Evolutionary conservation across 2,797 vertebrate genomes (phyloP), one percentile per base, ranked within the genome.

Genomic region (Diglossa cyanea): DNA sequence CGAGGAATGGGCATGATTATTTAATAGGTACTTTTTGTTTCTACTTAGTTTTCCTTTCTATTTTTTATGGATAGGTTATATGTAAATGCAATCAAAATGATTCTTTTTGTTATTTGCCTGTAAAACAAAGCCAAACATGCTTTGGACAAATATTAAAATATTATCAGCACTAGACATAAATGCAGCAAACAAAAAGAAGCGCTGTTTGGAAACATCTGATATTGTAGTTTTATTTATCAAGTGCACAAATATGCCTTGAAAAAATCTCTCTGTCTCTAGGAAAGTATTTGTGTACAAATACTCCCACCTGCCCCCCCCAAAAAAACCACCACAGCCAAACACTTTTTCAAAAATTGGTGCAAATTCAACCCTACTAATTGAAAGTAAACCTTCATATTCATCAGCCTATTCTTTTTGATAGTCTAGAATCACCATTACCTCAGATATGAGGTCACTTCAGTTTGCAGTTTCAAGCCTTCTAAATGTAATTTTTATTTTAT

Each of bases 1-100:
- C 79, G 88, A 95, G 88, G 89, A 93, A 81, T 85, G 54, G 51
- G 50, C 63, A 72, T 86, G 85, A 92, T 96, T 96, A 93, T 91
- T 95, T 95, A 92, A 95, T 68, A 45, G 62, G 35, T 87, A 42
- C 60, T 75, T 94, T 81, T 82, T 76, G 53, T 90, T 94, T 92
- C 81, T 87, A 24, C 62, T 90, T 90, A 72, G 14, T 92, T 94
- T 79, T 82, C 45, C 53, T 83, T 94, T 89, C 35, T 74, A 6
- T 42, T 72, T 84, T 82, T 84, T 63, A 85, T 94, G 74, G 24
- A 7, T 65, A 35, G 79, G 63, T 83, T 93, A 72, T 73, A 83
- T 72, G 39, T 86, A 89, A 89, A 94, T 86, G 39, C 62, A 83
- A 57, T 58, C 53, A 84, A 73, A 93, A 94, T 82, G 16, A 40